Base-by-base conservation (phyloP, 2,113 vertebrate species). In the Choloepus hoffmanni region DNA sequence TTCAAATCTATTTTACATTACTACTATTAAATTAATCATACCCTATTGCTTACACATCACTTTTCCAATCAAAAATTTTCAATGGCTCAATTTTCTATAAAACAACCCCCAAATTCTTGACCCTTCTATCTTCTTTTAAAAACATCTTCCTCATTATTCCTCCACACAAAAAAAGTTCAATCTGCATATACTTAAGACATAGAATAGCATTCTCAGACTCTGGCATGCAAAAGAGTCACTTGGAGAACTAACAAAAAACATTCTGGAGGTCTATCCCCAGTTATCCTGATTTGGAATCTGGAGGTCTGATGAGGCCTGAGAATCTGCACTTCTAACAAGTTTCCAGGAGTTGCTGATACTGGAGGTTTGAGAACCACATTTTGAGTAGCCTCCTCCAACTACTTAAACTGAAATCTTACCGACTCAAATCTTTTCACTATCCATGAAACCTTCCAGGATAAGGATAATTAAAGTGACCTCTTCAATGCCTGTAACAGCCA, bases 121-220 rank as follows among this genome's bases (percentile, higher is more conserved):
- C 11, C 4, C 24, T 12, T 94, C 60, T 94, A 62, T 43, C 50
- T 90, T 92, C n/a, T 40, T 92, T 94, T 92, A 90, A 96, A 85
- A 30, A 60, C 18, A 92, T 85, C 48, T 92, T 18, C 91, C 43
- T 87, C 65, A 81, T 68, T 78, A 79, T 58, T 90, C 24, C 14
- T 85, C 3, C 12, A 48, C 14, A 48, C 36, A 28, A 76, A 92
- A 93, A 81, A 55, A 92, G 33, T 84, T 92, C 26, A 93, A 74
- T 67, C 10, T 78, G 18, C 45, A 28, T 68, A 84, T 89, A 50
- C 26, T 43, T 78, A 26, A 95, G 74, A 77, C 10, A 43, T 79
- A 85, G 13, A 78, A 68, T 2, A 83, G 63, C 40, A 36, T 11
- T 90, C 63, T 93, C 62, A 92, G 94, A 93, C 33, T 89, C 14